Evolutionary conservation across 2,888 invertebrate genomes (phyloP), one percentile per base, ranked within the genome.

Genomic region (Itoplectis maculator): DNA sequence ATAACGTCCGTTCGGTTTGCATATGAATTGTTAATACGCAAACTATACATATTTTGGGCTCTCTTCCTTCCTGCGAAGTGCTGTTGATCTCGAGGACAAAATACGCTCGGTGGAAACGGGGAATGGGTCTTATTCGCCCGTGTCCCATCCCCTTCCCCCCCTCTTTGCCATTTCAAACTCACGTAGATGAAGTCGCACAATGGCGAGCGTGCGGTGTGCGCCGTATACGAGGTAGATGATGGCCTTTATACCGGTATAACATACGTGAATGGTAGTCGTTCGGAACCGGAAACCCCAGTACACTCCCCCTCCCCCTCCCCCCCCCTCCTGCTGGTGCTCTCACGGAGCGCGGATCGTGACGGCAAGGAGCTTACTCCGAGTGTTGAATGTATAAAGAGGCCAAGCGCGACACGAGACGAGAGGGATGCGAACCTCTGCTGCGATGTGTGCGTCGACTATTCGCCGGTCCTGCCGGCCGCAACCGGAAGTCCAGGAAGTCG

Each of bases 301-400:
- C 66, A 68, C 84, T 79, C 49, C 73, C 69, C 61, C 49, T 68
- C 59, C 45, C 47, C 29, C 29, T 5, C 5, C 29, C 29, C 29
- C 2, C 29, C 29, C 29, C 29, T 3, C 29, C 29, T n/a, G n/a
- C n/a, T n/a, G n/a, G n/a, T n/a, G n/a, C n/a, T n/a, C n/a, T 5
- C 29, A 29, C 5, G 29, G 35, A 42, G 63, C 40, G 18, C 35
- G 78, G n/a, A 74, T 81, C 78, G 81, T 81, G 74, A 78, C 78
- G 56, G 37, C 65, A 47, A 18, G 29, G 63, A 54, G 68, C 37
- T 37, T 23, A 47, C 77, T 84, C 78, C 80, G 79, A 72, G 82
- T 56, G 59, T 83, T 83, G 85, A 85, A 85, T 86, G 63, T 74
- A 81, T 74, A 81, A 81, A 78, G 74, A 81, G 81, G 45, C 45